These are phyloP conservation scores for Orcinus orca DNA, from an alignment of 2,113 vertebrate genomes.

Conservation along the genomic window DNA sequence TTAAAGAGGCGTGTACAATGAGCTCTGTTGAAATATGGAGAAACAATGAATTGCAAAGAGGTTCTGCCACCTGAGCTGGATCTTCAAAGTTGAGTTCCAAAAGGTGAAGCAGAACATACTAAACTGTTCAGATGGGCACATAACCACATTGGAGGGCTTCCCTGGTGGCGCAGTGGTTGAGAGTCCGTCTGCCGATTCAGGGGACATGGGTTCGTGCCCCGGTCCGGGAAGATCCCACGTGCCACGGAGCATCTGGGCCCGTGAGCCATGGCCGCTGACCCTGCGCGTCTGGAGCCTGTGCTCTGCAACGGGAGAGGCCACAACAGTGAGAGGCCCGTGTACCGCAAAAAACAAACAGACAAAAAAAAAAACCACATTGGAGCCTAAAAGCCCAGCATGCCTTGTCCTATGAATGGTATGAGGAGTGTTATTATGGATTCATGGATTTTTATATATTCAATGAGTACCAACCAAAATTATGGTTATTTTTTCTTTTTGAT, in stretches of 20 bases:
- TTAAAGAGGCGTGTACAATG: not conserved
- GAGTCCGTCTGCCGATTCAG: no score
- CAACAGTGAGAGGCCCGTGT: no score
- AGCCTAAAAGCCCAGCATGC: not conserved
- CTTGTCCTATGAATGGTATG: not conserved
- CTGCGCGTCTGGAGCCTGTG: no score
- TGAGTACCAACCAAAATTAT: not conserved
- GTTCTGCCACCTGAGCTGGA: not conserved
- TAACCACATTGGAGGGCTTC: not conserved
- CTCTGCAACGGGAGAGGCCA: no score
- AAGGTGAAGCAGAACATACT: not conserved
- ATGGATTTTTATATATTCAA: not conserved
- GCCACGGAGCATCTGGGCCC: fast-evolving
- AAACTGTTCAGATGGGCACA: not conserved
- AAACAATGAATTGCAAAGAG: not conserved
- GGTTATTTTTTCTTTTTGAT: not conserved
- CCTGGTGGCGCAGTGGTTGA: no score
- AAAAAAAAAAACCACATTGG: not conserved
- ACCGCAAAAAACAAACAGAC: no score
- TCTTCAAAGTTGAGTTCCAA: not conserved
- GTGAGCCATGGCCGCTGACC: no score
- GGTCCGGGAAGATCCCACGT: no score
- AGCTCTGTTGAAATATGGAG: not conserved
- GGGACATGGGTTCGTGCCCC: no score
- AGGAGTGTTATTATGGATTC: not conserved